These are phyloP conservation scores for Meta bourneti DNA, from an alignment of 2,888 invertebrate species.

Conservation along the genomic window DNA sequence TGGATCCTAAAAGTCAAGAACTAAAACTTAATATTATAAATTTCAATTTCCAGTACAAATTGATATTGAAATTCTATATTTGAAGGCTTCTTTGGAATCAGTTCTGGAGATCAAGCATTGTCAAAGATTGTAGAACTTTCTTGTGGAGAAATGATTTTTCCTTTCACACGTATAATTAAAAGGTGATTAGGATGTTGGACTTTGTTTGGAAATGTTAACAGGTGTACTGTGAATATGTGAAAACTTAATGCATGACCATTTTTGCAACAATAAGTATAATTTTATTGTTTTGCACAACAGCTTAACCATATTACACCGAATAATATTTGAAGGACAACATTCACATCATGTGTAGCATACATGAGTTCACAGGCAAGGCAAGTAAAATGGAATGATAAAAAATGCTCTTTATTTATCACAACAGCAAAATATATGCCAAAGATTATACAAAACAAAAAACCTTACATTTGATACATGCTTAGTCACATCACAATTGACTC, in stretches of 20 bases:
- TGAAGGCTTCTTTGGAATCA: no score
- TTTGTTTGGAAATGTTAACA: conserved; percentile 3
- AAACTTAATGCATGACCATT: not conserved
- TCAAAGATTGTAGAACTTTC: no score
- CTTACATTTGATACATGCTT: not conserved
- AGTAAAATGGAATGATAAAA: conserved; percentile 10
- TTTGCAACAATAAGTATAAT: conserved; percentile 59
- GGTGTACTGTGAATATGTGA: not conserved
- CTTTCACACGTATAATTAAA: no score
- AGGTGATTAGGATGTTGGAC: no score
- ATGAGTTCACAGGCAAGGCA: not conserved
- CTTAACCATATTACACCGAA: conserved; percentile 31
- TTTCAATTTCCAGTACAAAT: no score
- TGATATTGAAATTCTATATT: no score
- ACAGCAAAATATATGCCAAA: no score
- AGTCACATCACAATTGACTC: no score
- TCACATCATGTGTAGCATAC: conserved; percentile 27
- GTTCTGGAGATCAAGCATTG: no score
- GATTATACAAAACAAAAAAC: not conserved
- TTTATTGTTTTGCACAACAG: conserved; percentile 50
- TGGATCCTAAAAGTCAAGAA: no score
- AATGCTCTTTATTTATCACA: not conserved
- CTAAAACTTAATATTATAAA: no score
- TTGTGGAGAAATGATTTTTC: no score
- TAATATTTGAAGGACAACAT: conserved; percentile 28